These are phyloP conservation scores for Calliscelio sp. DNA, from an alignment of 2,888 invertebrate species.

Conservation along the genomic window DNA sequence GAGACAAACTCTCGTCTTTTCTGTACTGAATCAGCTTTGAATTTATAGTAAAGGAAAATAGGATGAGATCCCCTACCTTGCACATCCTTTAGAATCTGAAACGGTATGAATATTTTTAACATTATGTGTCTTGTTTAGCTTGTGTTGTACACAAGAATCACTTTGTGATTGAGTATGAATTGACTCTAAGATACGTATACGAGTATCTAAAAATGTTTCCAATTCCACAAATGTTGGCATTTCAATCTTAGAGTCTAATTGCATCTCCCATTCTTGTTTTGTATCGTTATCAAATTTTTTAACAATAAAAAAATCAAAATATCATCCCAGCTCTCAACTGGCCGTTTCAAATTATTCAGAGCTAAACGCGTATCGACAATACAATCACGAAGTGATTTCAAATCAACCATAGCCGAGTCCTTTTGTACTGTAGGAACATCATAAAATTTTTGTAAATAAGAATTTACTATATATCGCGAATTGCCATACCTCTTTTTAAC, in stretches of 20 bases:
- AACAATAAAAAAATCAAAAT: slow-evolving; percentile 2
- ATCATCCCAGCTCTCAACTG: slow-evolving; percentile 13
- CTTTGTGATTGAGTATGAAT: too few species aligned
- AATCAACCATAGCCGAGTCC: background rate
- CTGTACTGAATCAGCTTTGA: background rate
- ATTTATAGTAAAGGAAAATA: background rate
- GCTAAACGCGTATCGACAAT: background rate
- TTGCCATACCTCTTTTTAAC: too few species aligned
- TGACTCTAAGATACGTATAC: background rate
- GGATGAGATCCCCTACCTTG: background rate
- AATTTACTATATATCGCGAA: too few species aligned
- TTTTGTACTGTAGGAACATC: too few species aligned
- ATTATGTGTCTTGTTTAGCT: too few species aligned
- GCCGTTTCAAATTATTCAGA: background rate
- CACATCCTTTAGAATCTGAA: too few species aligned
- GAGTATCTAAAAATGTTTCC: background rate
- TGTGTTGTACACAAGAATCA: too few species aligned
- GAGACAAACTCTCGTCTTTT: background rate
- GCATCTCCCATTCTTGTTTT: slow-evolving; percentile 6
- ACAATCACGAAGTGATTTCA: slow-evolving; percentile 1
- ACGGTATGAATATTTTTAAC: too few species aligned
- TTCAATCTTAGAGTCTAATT: background rate
- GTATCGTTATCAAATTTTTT: background rate
- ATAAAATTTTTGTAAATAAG: too few species aligned
- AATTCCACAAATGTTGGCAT: background rate